Percentiles rank a stretch among this genome's conserved stretches.
Conservation (phyloP, 2,888 invertebrate species). For the Ophraella communa region DNA sequence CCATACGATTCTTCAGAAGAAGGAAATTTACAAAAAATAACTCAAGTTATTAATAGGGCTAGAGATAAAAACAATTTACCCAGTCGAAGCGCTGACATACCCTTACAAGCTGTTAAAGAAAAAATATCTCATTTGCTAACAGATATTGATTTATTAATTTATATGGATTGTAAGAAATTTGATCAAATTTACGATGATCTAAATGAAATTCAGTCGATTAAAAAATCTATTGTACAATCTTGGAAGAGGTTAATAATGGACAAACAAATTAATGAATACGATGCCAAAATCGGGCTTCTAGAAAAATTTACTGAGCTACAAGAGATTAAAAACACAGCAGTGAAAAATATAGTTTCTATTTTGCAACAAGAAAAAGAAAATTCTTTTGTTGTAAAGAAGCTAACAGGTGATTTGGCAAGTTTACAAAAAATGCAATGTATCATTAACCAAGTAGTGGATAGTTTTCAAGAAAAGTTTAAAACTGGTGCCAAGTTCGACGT, state of each 20-base stretch:
- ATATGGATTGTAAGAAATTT: slow-evolving; percentile 49
- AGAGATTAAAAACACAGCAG: slow-evolving; percentile 44
- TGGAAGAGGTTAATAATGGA: slow-evolving; percentile 52
- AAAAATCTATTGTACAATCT: slow-evolving; percentile 48
- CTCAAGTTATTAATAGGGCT: slow-evolving; percentile 47
- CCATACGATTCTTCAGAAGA: slow-evolving; percentile 42
- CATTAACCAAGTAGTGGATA: slow-evolving; percentile 50
- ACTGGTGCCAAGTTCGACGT: slow-evolving; percentile 62
- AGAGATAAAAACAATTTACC: slow-evolving; percentile 39
- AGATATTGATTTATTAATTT: slow-evolving; percentile 51
- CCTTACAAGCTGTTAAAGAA: slow-evolving; percentile 49
- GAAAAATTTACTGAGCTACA: slow-evolving; percentile 52
- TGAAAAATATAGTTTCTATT: slow-evolving; percentile 41
- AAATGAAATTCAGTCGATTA: slow-evolving; percentile 50
- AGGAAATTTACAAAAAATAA: slow-evolving; percentile 45
- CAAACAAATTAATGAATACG: slow-evolving; percentile 46
- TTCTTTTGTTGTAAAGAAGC: slow-evolving; percentile 48
- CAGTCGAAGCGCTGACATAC: slow-evolving; percentile 39
- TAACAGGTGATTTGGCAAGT: slow-evolving; percentile 51
- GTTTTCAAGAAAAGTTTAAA: slow-evolving; percentile 51
- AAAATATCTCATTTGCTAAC: slow-evolving; percentile 49
- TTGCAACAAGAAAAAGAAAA: slow-evolving; percentile 43
- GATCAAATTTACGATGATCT: slow-evolving; percentile 49
- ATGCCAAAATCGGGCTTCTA: slow-evolving; percentile 49
- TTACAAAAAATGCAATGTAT: slow-evolving; percentile 54